Evolutionary conservation across 2,888 invertebrate genomes (phyloP).

Genomic region (Calephelis perditalis): DNA sequence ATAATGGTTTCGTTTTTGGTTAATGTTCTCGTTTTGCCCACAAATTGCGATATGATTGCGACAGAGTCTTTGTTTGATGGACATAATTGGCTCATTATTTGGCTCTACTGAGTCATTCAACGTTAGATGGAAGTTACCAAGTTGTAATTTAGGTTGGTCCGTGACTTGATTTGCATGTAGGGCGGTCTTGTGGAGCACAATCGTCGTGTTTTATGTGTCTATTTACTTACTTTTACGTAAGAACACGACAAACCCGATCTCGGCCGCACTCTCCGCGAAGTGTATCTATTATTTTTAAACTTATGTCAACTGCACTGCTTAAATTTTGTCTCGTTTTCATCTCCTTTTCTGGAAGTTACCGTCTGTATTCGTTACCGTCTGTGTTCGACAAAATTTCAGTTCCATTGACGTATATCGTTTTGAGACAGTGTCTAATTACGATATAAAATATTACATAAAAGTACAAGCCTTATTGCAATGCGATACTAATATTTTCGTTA

Average conservation of each 20-base stretch:
- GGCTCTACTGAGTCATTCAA: conserved; percentile 46
- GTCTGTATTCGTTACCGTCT: too few species aligned
- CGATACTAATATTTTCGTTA: too few species aligned
- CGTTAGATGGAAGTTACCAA: conserved; percentile 43
- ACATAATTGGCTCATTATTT: conserved; percentile 58
- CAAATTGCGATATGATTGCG: conserved; percentile 57
- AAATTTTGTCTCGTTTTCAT: too few species aligned
- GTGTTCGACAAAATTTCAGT: too few species aligned
- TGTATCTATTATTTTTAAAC: neutral
- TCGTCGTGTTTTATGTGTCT: conserved; percentile 52
- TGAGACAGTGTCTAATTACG: too few species aligned
- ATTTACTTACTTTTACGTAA: conserved; percentile 52
- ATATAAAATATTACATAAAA: too few species aligned
- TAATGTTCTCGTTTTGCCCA: conserved; percentile 36
- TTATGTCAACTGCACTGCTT: too few species aligned
- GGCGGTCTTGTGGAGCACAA: conserved; percentile 49
- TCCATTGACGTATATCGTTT: too few species aligned
- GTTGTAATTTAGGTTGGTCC: conserved; percentile 62
- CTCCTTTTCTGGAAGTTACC: too few species aligned
- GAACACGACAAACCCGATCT: conserved; percentile 39
- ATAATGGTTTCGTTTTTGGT: conserved; percentile 60
- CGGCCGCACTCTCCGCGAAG: conserved; percentile 29
- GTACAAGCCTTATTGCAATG: too few species aligned
- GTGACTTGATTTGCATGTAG: conserved; percentile 73
- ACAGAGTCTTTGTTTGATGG: conserved; percentile 53